Percentiles rank a stretch among this genome's conserved stretches.
phyloP scores from a whole-genome alignment of 2,113 vertebrate genomes.

The Pungitius pungitius region DNA sequence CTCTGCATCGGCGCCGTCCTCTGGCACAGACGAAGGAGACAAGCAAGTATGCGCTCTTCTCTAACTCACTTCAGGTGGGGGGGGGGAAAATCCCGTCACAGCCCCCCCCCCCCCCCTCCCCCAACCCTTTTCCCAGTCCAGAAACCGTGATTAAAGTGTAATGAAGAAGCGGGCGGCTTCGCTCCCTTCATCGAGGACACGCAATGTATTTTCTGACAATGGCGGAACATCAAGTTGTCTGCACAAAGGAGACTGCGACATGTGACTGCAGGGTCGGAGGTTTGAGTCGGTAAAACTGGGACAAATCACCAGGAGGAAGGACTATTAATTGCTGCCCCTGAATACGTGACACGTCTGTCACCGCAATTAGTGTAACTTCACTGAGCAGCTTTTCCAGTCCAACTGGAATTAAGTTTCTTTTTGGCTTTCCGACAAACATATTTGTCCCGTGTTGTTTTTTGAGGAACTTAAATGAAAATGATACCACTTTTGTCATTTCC shows the following conservation, averaged over 20 bases:
- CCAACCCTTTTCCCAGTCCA: conserved; percentile 10
- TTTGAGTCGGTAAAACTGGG: conserved; percentile 3
- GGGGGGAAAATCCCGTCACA: not conserved
- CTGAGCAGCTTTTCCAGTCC: not conserved
- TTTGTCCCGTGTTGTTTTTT: not conserved
- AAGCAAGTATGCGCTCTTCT: conserved; percentile 70
- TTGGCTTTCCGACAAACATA: not conserved
- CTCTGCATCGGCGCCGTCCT: conserved; percentile 65
- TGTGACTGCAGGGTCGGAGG: conserved; percentile 18
- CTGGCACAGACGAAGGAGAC: conserved; percentile 63
- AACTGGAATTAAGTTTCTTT: not conserved
- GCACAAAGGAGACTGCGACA: conserved; percentile 50
- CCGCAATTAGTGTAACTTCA: not conserved
- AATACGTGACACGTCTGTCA: no score
- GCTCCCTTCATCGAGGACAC: conserved; percentile 64
- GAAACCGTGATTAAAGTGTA: conserved; percentile 70
- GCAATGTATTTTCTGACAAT: conserved; percentile 61
- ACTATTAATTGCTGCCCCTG: not conserved
- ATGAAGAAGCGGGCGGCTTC: conserved; percentile 64
- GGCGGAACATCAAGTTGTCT: conserved; percentile 66
- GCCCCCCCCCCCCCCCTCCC: no score
- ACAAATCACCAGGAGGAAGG: not conserved
- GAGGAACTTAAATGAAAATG: not conserved
- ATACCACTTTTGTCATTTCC: not conserved
- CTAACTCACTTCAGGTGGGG: conserved; percentile 31